These are phyloP conservation scores for Paedocypris micromegethes DNA, from an alignment of 2,797 vertebrate species.

Conservation along the genomic window DNA sequence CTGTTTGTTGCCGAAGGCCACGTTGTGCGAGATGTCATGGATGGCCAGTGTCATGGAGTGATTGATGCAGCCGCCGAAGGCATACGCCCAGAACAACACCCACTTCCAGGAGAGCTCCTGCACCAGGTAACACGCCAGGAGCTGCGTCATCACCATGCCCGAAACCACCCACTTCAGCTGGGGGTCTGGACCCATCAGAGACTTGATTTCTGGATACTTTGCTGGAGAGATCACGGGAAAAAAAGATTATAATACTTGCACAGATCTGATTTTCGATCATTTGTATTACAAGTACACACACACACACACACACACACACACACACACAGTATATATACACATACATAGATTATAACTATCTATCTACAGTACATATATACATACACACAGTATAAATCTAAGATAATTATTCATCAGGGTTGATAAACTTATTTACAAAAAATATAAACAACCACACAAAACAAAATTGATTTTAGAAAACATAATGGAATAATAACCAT, in stretches of 20 bases:
- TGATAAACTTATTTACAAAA: too few species aligned
- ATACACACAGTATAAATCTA: too few species aligned
- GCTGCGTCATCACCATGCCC: constrained; percentile 82
- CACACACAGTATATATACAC: too few species aligned
- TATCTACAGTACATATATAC: too few species aligned
- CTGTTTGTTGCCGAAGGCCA: constrained; percentile 86
- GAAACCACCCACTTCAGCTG: constrained; percentile 90
- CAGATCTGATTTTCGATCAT: too few species aligned
- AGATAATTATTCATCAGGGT: too few species aligned
- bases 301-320: too few species aligned
- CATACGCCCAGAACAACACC: constrained; percentile 93
- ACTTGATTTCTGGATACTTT: constrained; percentile 94
- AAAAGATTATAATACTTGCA: not conserved
- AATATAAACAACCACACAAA: too few species aligned
- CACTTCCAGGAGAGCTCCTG: constrained; percentile 86
- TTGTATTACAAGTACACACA: too few species aligned
- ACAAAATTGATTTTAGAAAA: too few species aligned
- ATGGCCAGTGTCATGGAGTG: constrained; percentile 93
- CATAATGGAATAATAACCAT: too few species aligned
- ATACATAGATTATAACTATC: too few species aligned
- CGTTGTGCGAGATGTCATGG: constrained; percentile 96
- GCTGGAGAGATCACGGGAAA: constrained; percentile 61
- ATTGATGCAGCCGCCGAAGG: constrained; percentile 90
- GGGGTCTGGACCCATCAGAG: constrained; percentile 89
- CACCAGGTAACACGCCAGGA: constrained; percentile 84